Base-by-base conservation (phyloP, 2,113 vertebrate genomes). In the Passerina amoena region DNA sequence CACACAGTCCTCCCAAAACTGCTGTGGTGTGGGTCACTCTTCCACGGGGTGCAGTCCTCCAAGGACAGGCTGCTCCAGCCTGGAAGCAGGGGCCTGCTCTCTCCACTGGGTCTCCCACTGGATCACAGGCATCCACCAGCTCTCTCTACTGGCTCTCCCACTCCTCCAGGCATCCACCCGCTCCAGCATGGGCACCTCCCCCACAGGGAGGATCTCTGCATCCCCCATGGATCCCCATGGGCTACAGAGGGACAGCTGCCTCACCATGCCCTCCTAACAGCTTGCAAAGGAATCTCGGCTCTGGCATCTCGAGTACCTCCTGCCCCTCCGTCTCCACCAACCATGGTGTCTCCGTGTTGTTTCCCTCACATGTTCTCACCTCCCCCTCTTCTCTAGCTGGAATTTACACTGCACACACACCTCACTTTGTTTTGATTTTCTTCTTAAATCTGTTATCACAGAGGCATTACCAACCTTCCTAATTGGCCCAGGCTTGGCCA, bases 401-500 rank as follows among this genome's bases (percentile, higher is more conserved):
- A 37, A 45, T 63, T 63, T 33, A 45, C 9, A 31, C 33, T 45
- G 48, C 0, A 0, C 0, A 1, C 1, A 0, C 10, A 27, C 9
- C 21, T 45, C 27, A 80, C 11, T 73, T 54, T n/a, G 40, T 10
- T 73, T 56, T 47, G 28, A 73, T 64, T 64, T 64, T 73, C 33
- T 64, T 47, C 59, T 33, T 47, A 64, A 84, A 54, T 54, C 6
- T n/a, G 23, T 38, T 6, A 38, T 47, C 40, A 28, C 40, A 38
- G n/a, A 54, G 59, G 23, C 0, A 0, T 73, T 23, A 23, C 23
- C 28, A 40, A 0, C 14, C 2, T 38, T 31, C 54, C n/a, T 47
- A 3, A 38, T 8, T 54, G 23, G 22, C 40, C 47, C n/a, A 38
- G 69, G 1, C 14, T 38, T 64, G 69, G 48, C 40, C 59, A 64